Evolutionary conservation across 2,113 vertebrate species (phyloP).

Genomic region (Gymnocephalus cernua): DNA sequence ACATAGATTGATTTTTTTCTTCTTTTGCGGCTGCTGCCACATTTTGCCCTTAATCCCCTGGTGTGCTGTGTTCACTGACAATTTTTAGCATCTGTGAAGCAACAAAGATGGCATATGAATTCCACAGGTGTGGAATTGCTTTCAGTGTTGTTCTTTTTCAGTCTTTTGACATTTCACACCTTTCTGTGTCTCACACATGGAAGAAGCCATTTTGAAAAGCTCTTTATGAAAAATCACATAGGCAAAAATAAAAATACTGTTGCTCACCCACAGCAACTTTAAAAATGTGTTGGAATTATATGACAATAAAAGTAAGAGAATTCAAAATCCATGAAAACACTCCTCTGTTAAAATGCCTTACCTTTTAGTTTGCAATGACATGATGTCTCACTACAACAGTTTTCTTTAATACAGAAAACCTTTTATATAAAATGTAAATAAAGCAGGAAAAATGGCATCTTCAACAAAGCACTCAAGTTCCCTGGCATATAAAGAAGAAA

Average conservation of each 20-base stretch:
- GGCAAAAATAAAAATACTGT: background rate
- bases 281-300: constrained; percentile 12
- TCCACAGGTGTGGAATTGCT: constrained; percentile 47
- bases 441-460: constrained; percentile 22
- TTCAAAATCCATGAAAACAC: constrained; percentile 33
- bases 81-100: constrained; percentile 16
- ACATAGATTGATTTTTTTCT: constrained; percentile 8
- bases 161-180: constrained; percentile 21
- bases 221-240: background rate
- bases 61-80: constrained; percentile 5
- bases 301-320: background rate
- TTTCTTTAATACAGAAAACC: constrained; percentile 19
- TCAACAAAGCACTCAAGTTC: constrained; percentile 20
- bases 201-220: background rate
- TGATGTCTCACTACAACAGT: background rate
- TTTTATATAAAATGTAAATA: constrained; percentile 5
- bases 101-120: constrained; percentile 1
- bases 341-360: background rate
- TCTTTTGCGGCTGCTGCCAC: background rate
- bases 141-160: constrained; percentile 1
- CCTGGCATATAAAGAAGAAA: constrained; percentile 2
- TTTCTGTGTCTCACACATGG: constrained; percentile 15
- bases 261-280: background rate
- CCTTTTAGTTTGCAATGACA: constrained; percentile 24
- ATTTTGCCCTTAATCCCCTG: constrained; percentile 13